Evolutionary conservation across 2,113 vertebrate species (phyloP).

Genomic region (Odontophorus gujanensis): DNA sequence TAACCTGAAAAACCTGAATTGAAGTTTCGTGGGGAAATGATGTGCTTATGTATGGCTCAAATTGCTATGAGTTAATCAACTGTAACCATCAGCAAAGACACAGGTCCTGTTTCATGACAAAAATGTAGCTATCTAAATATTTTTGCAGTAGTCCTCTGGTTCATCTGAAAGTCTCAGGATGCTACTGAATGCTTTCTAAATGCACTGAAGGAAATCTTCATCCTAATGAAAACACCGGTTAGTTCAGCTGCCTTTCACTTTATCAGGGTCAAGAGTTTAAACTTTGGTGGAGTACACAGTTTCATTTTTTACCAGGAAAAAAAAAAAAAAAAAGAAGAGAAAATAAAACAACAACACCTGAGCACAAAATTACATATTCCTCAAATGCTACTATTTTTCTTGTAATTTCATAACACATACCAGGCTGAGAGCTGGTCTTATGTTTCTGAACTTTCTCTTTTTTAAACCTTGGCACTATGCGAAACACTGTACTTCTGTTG

Average conservation of each 20-base stretch:
- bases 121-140: not conserved
- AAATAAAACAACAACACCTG: no score
- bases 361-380: not conserved
- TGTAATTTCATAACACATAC: slow-evolving; percentile 78
- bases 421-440: slow-evolving; percentile 91
- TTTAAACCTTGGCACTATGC: slow-evolving; percentile 99
- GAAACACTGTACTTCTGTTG: slow-evolving; percentile 93
- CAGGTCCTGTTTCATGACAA: not conserved
- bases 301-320: not conserved
- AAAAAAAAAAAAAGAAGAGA: not conserved
- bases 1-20: not conserved
- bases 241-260: not conserved
- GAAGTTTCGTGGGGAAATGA: not conserved
- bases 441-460: slow-evolving; percentile 92
- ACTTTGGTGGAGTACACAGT: not conserved
- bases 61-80: not conserved
- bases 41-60: not conserved
- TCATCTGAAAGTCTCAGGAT: not conserved
- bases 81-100: not conserved
- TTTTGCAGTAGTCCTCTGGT: not conserved
- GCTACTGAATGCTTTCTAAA: not conserved
- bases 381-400: not conserved
- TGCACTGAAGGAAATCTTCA: not conserved
- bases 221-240: not conserved
- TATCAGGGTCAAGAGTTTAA: not conserved